Conservation (phyloP, 2,888 invertebrate species). For the Melitaea athalia region DNA sequence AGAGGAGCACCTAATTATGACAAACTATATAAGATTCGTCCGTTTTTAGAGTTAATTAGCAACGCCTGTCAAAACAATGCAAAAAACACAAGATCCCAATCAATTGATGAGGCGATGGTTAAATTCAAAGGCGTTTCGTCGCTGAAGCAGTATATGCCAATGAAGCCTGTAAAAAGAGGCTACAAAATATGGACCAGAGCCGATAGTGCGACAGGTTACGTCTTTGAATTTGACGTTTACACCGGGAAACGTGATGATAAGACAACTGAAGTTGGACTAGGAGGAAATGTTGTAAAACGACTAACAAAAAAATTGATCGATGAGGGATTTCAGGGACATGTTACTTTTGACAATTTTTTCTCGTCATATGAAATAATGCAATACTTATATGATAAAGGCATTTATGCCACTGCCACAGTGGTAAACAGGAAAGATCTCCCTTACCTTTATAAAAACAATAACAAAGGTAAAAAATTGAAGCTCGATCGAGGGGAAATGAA, state of each 20-base stretch:
- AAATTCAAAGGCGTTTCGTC: conserved; percentile 43
- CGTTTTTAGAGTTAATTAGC: not conserved
- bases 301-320: conserved; percentile 34
- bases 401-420: conserved; percentile 22
- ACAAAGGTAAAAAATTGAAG: too few species aligned
- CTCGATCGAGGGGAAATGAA: too few species aligned
- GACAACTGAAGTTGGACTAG: conserved; percentile 41
- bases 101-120: conserved; percentile 4
- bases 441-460: too few species aligned
- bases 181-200: conserved; percentile 45
- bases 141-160: conserved; percentile 46
- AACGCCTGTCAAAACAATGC: not conserved
- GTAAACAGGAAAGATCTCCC: too few species aligned
- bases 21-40: not conserved
- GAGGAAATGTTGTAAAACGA: conserved; percentile 41
- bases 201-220: conserved; percentile 42
- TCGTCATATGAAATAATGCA: conserved; percentile 33
- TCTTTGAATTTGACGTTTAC: conserved; percentile 45
- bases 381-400: conserved; percentile 34
- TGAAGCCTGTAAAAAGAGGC: conserved; percentile 45
- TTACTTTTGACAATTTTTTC: conserved; percentile 44
- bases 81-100: not conserved
- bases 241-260: conserved; percentile 39
- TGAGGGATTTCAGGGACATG: conserved; percentile 14
- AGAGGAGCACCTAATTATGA: not conserved